These are phyloP conservation scores for Micromesistius poutassou DNA, from an alignment of 2,797 vertebrate genomes.

Conservation along the genomic window DNA sequence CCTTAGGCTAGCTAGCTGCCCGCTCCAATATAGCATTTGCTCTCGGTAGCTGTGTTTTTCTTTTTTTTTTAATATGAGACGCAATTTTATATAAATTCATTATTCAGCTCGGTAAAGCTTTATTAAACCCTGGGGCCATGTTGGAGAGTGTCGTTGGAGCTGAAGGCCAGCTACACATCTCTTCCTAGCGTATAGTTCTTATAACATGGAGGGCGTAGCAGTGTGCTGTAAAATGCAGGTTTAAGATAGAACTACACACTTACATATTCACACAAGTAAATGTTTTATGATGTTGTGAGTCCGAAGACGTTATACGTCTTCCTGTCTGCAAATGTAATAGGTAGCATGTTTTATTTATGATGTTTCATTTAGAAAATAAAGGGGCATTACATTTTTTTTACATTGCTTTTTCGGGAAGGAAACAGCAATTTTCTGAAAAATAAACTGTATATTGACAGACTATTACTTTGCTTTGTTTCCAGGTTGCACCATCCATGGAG, in stretches of 20 bases:
- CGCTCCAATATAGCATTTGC: conserved; percentile 60
- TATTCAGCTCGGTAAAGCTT: conserved; percentile 76
- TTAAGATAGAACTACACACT: conserved; percentile 56
- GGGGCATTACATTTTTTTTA: conserved; percentile 25
- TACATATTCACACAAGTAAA: conserved; percentile 56
- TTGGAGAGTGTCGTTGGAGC: conserved; percentile 56
- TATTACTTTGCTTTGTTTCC: conserved; percentile 35
- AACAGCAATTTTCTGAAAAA: conserved; percentile 20
- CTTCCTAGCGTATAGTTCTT: conserved; percentile 64
- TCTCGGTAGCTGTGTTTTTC: conserved; percentile 58
- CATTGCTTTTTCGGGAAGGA: conserved; percentile 22
- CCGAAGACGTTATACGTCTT: conserved; percentile 39
- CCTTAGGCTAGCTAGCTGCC: conserved; percentile 65
- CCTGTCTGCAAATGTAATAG: conserved; percentile 52
- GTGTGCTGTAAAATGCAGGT: conserved; percentile 48
- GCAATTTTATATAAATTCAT: conserved; percentile 73
- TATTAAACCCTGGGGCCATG: conserved; percentile 72
- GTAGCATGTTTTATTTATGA: conserved; percentile 63
- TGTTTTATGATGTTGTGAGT: conserved; percentile 61
- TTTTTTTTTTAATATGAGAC: conserved; percentile 66
- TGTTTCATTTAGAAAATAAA: conserved; percentile 50
- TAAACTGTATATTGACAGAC: conserved; percentile 20
- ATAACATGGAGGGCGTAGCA: conserved; percentile 57
- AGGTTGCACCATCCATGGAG: conserved; percentile 89
- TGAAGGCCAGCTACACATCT: conserved; percentile 65